Evolutionary conservation across 64 coral and sea anemone genomes (phyloP).

Genomic region (Montipora cactus): DNA sequence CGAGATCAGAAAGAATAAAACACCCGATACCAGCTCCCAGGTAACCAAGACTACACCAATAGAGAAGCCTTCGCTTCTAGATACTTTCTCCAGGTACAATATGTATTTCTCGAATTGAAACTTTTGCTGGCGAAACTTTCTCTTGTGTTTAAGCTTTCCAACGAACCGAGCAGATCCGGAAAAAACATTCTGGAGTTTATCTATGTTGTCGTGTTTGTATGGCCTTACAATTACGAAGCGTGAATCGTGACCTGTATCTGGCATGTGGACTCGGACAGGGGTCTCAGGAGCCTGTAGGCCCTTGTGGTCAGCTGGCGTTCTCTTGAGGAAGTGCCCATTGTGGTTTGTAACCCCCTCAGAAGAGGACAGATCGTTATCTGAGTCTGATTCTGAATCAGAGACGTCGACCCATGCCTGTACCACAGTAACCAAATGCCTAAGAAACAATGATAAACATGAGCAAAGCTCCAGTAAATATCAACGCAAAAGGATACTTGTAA

Average conservation of each 20-base stretch:
- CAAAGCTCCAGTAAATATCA: neutral
- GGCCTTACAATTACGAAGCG: neutral
- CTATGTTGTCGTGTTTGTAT: neutral
- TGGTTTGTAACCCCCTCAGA: neutral
- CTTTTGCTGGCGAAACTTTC: conserved; percentile 22
- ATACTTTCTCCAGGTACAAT: conserved; percentile 70
- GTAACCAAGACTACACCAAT: conserved; percentile 75
- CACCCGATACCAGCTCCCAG: conserved; percentile 77
- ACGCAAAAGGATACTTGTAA: too few relatives aligned
- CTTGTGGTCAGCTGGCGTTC: neutral
- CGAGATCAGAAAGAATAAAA: conserved; percentile 82
- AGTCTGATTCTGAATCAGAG: conserved; percentile 51
- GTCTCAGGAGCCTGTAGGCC: neutral
- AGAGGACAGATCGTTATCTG: conserved; percentile 42
- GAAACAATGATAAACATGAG: neutral
- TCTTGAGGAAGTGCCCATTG: neutral
- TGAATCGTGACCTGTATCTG: neutral
- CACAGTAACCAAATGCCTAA: conserved; percentile 68
- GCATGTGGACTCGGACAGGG: conserved; percentile 30
- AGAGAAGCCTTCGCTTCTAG: conserved; percentile 70
- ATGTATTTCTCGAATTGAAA: conserved; percentile 89
- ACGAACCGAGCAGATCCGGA: conserved; percentile 48
- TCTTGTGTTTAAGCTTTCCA: conserved; percentile 55
- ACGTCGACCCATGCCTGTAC: conserved; percentile 83
- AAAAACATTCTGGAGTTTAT: conserved; percentile 31